phyloP scores from a whole-genome alignment of 2,888 invertebrate species.

The Lycia hirtaria region DNA sequence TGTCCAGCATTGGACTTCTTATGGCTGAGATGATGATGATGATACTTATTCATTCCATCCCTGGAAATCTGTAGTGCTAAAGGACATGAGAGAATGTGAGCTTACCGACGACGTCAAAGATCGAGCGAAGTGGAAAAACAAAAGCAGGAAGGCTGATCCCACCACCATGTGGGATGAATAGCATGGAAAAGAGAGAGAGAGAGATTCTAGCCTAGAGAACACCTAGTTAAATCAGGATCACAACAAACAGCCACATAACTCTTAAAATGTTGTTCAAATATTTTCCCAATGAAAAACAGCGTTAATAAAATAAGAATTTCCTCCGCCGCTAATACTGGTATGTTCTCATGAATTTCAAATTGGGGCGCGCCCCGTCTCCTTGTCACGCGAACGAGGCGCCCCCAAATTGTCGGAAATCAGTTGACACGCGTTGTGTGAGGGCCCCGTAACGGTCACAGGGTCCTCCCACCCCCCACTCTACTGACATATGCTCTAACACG shows the following conservation, averaged over 20 bases:
- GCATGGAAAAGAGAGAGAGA: not conserved
- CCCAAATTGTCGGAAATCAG: constrained; percentile 27
- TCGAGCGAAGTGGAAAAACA: no score
- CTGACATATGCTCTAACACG: no score
- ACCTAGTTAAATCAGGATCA: not conserved
- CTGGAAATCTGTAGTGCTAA: no score
- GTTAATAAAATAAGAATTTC: constrained; percentile 12
- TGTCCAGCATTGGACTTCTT: no score
- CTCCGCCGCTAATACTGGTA: constrained; percentile 8
- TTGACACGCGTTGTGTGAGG: constrained; percentile 13
- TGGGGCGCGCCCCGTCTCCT: constrained; percentile 12
- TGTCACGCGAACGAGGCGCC: constrained; percentile 8
- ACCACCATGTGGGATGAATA: no score
- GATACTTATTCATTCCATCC: no score
- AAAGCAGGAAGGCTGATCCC: no score
- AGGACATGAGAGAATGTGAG: no score
- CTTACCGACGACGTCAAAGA: no score
- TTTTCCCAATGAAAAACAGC: not conserved
- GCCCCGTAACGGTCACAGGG: no score
- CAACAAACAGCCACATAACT: not conserved
- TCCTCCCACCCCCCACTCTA: no score
- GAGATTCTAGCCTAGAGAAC: not conserved
- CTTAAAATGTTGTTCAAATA: not conserved
- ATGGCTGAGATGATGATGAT: no score
- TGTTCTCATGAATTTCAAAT: constrained; percentile 22